These are phyloP conservation scores for Cordylochernes scorpioides DNA, from an alignment of 2,888 invertebrate genomes.

Conservation along the genomic window DNA sequence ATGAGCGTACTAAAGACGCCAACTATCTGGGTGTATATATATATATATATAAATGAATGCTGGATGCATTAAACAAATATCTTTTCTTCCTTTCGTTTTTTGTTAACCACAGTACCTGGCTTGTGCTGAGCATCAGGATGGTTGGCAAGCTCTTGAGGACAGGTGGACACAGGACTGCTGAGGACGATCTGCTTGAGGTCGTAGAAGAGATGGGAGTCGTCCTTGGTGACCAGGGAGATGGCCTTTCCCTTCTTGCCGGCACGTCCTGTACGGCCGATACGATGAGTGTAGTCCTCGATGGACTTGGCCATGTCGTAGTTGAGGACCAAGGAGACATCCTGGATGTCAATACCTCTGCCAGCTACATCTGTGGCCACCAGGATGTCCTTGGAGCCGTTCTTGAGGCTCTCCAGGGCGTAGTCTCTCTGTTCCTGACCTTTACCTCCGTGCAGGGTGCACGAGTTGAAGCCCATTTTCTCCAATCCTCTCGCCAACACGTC, in stretches of 20 bases:
- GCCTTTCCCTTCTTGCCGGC: slow-evolving; percentile 93
- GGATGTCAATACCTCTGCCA: slow-evolving; percentile 98
- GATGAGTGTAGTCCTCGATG: slow-evolving; percentile 90
- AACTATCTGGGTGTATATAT: slow-evolving; percentile 58
- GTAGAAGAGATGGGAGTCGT: slow-evolving; percentile 78
- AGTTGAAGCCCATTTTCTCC: slow-evolving; percentile 85
- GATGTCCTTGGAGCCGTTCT: slow-evolving; percentile 85
- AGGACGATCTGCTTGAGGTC: slow-evolving; percentile 78
- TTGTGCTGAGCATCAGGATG: slow-evolving; percentile 96
- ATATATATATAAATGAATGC: too few relatives aligned
- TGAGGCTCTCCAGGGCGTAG: slow-evolving; percentile 83
- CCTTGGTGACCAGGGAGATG: slow-evolving; percentile 85
- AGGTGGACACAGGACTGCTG: slow-evolving; percentile 67
- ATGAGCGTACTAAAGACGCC: too few relatives aligned
- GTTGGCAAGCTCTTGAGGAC: slow-evolving; percentile 84
- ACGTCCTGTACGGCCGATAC: slow-evolving; percentile 95
- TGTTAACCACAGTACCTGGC: slow-evolving; percentile 65
- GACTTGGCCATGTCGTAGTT: slow-evolving; percentile 99
- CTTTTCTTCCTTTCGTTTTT: slow-evolving; percentile 75
- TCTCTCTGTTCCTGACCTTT: slow-evolving; percentile 99
- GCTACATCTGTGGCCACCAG: slow-evolving; percentile 97
- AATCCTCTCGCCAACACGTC: slow-evolving; percentile 87
- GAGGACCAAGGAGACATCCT: slow-evolving; percentile 93
- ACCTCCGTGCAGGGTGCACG: slow-evolving; percentile 91
- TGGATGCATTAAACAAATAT: slow-evolving; percentile 63